Base-by-base conservation (phyloP, 2,888 invertebrate species). In the Gastracanthus pulcherrimus region DNA sequence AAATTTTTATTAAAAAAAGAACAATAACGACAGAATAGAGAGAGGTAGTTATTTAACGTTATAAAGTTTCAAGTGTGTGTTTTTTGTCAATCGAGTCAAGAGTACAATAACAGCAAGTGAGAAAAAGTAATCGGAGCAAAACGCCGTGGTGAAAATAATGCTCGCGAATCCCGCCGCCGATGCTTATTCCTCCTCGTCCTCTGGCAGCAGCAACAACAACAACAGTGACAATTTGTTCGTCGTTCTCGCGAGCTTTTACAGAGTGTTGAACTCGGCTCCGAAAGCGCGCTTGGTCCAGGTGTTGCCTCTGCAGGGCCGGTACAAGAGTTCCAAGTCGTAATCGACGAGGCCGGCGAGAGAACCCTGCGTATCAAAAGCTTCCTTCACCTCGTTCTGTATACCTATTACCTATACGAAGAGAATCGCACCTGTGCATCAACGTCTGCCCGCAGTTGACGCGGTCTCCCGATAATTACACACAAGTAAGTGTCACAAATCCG, bases 401-500 rank as follows among this genome's bases (percentile, higher is more conserved):
- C n/a, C n/a, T n/a, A n/a, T n/a, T n/a, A n/a, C n/a, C n/a, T n/a
- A n/a, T n/a, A n/a, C n/a, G n/a, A n/a, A n/a, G n/a, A n/a, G n/a
- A n/a, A n/a, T n/a, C n/a, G n/a, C n/a, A n/a, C n/a, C n/a, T n/a
- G n/a, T n/a, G n/a, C n/a, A n/a, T n/a, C n/a, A n/a, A n/a, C n/a
- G n/a, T n/a, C n/a, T n/a, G n/a, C n/a, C n/a, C n/a, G n/a, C n/a
- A n/a, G n/a, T n/a, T n/a, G n/a, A n/a, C n/a, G n/a, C n/a, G n/a
- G 55, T 26, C 55, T 55, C 55, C 55, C 26, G 55, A 55, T 26
- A 55, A 55, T 9, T 41, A 41, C 55, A 26, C 23, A 23, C 55
- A 55, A 26, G 55, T 55, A 55, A 55, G 55, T 55, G 55, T 55
- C 55, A 55, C 55, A 13, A 55, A n/a, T n/a, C n/a, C n/a, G n/a